Evolutionary conservation across 2,113 vertebrate species (phyloP).

Genomic region (Halichoerus grypus): DNA sequence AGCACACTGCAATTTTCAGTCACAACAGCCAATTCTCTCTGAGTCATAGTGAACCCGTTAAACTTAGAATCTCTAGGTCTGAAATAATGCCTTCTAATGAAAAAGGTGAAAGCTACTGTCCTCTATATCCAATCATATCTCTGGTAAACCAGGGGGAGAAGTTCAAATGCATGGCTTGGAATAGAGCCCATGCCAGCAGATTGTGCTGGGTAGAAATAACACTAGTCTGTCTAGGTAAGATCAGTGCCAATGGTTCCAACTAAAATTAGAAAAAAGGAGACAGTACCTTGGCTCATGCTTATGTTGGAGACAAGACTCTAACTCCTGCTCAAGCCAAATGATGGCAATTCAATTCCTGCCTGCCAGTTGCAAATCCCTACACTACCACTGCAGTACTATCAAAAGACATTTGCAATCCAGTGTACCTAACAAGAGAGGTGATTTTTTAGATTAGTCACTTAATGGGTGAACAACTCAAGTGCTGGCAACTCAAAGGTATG

Average conservation of each 20-base stretch:
- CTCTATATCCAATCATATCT: constrained; percentile 70
- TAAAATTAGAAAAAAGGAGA: constrained; percentile 90
- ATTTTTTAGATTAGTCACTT: constrained; percentile 64
- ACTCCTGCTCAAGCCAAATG: constrained; percentile 85
- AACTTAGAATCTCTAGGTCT: constrained; percentile 62
- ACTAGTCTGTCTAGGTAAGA: constrained; percentile 90
- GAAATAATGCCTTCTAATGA: constrained; percentile 65
- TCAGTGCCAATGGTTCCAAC: constrained; percentile 86
- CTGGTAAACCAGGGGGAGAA: constrained; percentile 77
- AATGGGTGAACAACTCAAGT: neutral
- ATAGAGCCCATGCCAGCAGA: constrained; percentile 82
- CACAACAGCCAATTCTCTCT: constrained; percentile 27
- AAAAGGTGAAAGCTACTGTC: constrained; percentile 79
- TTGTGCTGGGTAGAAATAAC: constrained; percentile 84
- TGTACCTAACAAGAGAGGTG: constrained; percentile 32
- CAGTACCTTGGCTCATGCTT: constrained; percentile 88
- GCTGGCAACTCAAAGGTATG: neutral
- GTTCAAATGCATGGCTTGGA: constrained; percentile 85
- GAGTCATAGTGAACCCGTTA: constrained; percentile 62
- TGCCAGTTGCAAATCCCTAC: constrained; percentile 81
- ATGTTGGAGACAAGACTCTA: constrained; percentile 88
- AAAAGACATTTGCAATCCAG: constrained; percentile 50
- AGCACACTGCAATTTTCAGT: constrained; percentile 29
- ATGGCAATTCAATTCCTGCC: constrained; percentile 86
- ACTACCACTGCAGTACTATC: constrained; percentile 68